Conservation (phyloP, 2,888 invertebrate genomes). For the Drosophila setosimentum region DNA sequence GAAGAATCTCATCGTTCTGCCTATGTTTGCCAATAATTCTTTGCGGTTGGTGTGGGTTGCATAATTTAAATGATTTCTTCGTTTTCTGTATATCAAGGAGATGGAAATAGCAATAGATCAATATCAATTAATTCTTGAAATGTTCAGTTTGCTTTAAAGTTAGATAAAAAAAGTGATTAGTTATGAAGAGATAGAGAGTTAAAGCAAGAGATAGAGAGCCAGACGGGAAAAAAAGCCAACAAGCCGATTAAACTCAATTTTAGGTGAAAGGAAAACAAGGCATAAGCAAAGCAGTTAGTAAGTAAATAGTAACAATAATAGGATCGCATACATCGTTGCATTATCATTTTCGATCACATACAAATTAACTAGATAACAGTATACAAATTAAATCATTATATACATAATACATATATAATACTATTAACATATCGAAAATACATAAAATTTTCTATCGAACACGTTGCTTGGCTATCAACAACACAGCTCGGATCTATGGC, state of each 20-base stretch:
- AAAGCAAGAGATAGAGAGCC: slow-evolving; percentile 9
- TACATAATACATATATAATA: slow-evolving; percentile 52
- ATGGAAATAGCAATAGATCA: slow-evolving; percentile 75
- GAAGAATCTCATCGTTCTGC: slow-evolving; percentile 53
- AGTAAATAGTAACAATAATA: slow-evolving; percentile 15
- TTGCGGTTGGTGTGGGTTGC: slow-evolving; percentile 61
- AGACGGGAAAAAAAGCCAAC: slow-evolving; percentile 19
- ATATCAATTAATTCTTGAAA: slow-evolving; percentile 57
- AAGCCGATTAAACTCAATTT: slow-evolving; percentile 43
- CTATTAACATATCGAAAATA: slow-evolving; percentile 54
- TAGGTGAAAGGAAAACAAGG: slow-evolving; percentile 30
- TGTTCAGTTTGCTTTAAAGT: slow-evolving; percentile 30
- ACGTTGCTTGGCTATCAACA: slow-evolving; percentile 43
- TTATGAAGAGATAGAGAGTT: neutral
- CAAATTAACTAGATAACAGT: slow-evolving; percentile 50
- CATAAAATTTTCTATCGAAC: slow-evolving; percentile 35
- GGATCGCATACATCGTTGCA: slow-evolving; percentile 31
- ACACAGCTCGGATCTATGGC: slow-evolving; percentile 30
- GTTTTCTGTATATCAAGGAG: slow-evolving; percentile 66
- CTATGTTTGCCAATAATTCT: slow-evolving; percentile 47
- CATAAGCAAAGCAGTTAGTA: slow-evolving; percentile 53
- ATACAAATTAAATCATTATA: slow-evolving; percentile 52
- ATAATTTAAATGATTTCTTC: slow-evolving; percentile 70
- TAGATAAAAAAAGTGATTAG: slow-evolving; percentile 37
- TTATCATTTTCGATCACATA: slow-evolving; percentile 40